Evolutionary conservation across 2,888 invertebrate genomes (phyloP).

Genomic region (Drosophila dives): DNA sequence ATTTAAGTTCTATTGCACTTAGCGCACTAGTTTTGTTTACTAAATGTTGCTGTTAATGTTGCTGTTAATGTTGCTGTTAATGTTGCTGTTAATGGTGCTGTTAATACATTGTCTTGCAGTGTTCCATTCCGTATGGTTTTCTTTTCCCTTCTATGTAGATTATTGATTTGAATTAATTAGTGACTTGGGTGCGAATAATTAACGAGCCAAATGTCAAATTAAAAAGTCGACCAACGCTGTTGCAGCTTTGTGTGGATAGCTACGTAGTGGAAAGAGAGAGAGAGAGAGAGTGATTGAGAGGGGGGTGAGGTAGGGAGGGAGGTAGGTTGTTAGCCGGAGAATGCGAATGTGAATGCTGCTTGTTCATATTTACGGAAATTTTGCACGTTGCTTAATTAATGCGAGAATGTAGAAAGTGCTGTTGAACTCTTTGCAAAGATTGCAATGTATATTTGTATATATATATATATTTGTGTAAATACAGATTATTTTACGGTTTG

Average conservation of each 20-base stretch:
- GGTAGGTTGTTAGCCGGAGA: not conserved
- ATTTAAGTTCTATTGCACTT: not conserved
- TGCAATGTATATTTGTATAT: not conserved
- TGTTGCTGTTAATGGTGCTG: not conserved
- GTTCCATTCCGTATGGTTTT: constrained; percentile 19
- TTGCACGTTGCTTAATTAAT: constrained; percentile 42
- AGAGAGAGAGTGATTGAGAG: no score
- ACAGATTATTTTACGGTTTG: not conserved
- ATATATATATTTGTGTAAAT: constrained; percentile 5
- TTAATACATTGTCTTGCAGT: not conserved
- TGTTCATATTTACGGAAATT: constrained; percentile 29
- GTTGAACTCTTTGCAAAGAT: constrained; percentile 38
- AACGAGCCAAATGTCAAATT: constrained; percentile 16
- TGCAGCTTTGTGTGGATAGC: not conserved
- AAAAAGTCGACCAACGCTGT: not conserved
- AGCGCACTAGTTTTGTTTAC: not conserved
- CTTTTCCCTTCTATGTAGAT: not conserved
- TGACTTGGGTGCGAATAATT: constrained; percentile 40
- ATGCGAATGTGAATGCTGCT: not conserved
- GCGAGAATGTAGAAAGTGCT: constrained; percentile 61
- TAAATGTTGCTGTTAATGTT: not conserved
- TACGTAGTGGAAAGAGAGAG: not conserved
- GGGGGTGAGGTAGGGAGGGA: no score
- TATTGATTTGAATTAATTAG: constrained; percentile 13
- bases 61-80: not conserved